phyloP scores from a whole-genome alignment of 2,797 vertebrate species.

The Esox lucius region DNA sequence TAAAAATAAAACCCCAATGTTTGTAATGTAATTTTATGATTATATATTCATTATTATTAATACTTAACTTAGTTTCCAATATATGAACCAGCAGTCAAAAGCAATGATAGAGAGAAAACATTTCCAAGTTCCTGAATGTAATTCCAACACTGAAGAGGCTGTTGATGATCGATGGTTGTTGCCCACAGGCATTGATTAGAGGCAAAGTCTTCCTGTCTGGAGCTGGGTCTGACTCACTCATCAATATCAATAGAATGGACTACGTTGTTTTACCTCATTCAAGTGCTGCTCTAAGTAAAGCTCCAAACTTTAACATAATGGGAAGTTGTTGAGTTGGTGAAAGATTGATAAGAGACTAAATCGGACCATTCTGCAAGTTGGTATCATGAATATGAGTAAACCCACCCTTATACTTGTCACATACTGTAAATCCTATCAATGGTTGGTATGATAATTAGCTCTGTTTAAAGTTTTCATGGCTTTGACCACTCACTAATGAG shows the following conservation, averaged over 20 bases:
- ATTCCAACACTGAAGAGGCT: slow-evolving; percentile 22
- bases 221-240: background rate
- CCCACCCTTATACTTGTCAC: slow-evolving; percentile 15
- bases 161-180: slow-evolving; percentile 32
- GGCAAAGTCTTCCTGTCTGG: slow-evolving; percentile 1
- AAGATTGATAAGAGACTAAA: background rate
- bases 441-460: slow-evolving; percentile 51
- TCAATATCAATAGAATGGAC: background rate
- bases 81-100: slow-evolving; percentile 7
- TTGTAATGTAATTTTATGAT: background rate
- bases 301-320: slow-evolving; percentile 12
- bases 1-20: slow-evolving; percentile 32
- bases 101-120: slow-evolving; percentile 30
- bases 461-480: slow-evolving; percentile 43
- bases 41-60: background rate
- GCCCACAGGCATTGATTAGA: slow-evolving; percentile 38
- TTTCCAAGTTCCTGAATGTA: background rate
- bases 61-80: slow-evolving; percentile 15
- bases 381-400: slow-evolving; percentile 12
- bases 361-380: background rate
- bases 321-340: slow-evolving; percentile 11
- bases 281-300: slow-evolving; percentile 15
- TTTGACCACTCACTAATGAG: slow-evolving; percentile 45
- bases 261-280: background rate
- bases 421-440: slow-evolving; percentile 29